Evolutionary conservation across 92 coral and sea anemone species (phyloP).

Genomic region (Epizoanthus scotinus): DNA sequence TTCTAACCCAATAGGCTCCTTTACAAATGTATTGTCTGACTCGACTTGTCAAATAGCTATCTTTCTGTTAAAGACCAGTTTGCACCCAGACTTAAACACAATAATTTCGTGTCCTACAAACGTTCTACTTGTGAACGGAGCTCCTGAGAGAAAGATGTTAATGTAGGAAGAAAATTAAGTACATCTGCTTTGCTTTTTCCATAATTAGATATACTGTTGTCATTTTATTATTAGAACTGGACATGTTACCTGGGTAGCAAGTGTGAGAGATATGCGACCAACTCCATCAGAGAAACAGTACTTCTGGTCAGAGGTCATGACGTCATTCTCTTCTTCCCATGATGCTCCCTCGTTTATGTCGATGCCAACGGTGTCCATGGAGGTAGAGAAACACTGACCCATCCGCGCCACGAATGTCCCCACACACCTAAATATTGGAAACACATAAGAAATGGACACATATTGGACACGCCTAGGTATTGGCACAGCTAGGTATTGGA

Average conservation of each 20-base stretch:
- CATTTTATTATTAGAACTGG: background rate
- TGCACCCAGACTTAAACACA: too few relatives aligned
- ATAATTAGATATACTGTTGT: too few relatives aligned
- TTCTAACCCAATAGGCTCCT: too few relatives aligned
- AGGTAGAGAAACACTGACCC: slow-evolving; percentile 98
- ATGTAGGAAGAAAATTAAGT: too few relatives aligned
- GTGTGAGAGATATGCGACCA: slow-evolving; percentile 62
- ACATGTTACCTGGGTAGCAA: slow-evolving; percentile 60
- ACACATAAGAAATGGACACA: background rate
- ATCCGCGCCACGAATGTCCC: slow-evolving; percentile 89
- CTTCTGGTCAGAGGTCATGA: slow-evolving; percentile 47
- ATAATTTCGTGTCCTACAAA: too few relatives aligned
- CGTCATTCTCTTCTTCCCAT: slow-evolving; percentile 60
- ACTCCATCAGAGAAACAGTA: slow-evolving; percentile 71
- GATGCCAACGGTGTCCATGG: slow-evolving; percentile 88
- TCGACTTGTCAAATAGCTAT: too few relatives aligned
- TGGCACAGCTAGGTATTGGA: background rate
- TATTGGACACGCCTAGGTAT: too few relatives aligned
- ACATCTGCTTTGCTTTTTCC: too few relatives aligned
- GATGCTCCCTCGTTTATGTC: slow-evolving; percentile 70
- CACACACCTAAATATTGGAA: slow-evolving; percentile 70
- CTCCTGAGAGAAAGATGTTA: too few relatives aligned
- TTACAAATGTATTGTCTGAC: too few relatives aligned
- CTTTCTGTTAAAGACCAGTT: too few relatives aligned
- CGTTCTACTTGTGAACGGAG: too few relatives aligned